A percentile compares a stretch with the other conserved stretches of the same genome.
Conservation (phyloP, 1,140 invertebrate species). For the Adelges cooleyi region DNA sequence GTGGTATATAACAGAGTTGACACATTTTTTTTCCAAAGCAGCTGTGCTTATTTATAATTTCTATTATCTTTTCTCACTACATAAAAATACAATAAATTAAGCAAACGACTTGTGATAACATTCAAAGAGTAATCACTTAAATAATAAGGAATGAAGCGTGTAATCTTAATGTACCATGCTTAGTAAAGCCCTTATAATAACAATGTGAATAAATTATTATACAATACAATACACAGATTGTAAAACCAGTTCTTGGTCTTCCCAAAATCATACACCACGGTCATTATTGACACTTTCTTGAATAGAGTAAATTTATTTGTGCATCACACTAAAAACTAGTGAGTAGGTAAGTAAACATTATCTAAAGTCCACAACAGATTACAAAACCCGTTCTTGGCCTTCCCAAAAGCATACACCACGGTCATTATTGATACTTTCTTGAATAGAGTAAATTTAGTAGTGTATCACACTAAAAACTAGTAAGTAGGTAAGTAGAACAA, state of each 20-base stretch:
- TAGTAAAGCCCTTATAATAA: no score
- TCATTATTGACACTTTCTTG: neutral
- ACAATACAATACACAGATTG: neutral
- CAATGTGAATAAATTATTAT: no score
- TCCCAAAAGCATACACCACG: neutral
- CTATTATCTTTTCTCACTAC: no score
- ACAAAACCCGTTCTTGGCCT: neutral
- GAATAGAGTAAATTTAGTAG: neutral
- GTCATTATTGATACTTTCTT: neutral
- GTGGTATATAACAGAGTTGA: no score
- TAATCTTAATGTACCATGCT: no score
- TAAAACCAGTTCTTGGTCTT: neutral
- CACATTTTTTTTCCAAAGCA: no score
- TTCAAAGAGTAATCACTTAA: no score
- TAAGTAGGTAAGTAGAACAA: neutral
- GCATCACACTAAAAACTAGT: neutral
- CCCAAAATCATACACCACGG: neutral
- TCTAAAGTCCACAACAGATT: no score
- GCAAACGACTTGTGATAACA: no score
- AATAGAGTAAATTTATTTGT: neutral
- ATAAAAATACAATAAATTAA: no score
- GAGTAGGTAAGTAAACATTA: neutral
- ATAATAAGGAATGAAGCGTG: no score
- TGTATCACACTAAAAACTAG: neutral
- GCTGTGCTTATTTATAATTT: no score